Base-by-base conservation (phyloP, 2,113 vertebrate species). In the Odocoileus virginianus region DNA sequence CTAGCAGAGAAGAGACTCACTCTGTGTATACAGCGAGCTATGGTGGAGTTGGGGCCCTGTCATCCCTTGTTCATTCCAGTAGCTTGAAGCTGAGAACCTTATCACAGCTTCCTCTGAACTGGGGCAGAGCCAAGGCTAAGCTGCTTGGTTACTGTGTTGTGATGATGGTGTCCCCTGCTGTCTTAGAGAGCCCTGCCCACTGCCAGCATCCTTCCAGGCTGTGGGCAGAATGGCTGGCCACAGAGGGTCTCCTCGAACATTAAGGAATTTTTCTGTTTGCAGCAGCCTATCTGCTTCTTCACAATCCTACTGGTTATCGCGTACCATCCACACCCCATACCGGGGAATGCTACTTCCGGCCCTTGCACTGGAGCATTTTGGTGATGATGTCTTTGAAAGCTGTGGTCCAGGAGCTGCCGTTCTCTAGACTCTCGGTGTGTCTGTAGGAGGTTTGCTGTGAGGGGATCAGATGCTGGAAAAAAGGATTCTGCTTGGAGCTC, bases 21-120 rank as follows among this genome's bases (percentile, higher is more conserved):
- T 23, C 5, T 6, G 33, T 0, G 5, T 30, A 12, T 11, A 16
- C 40, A 52, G 79, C 0, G 12, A 23, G 67, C 78, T 3, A 2
- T 1, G 40, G 61, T 2, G 23, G 64, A 27, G 36, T 9, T 33
- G 47, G 12, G 33, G 11, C 28, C 50, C 61, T 3, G 19, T 3
- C 3, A 0, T 36, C n/a, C 11, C 64, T 6, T 8, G 33, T 2
- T 27, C 45, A 11, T n/a, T 21, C 78, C 74, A 6, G 8, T 6
- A n/a, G 47, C 15, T 36, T 7, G 25, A 40, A 40, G 57, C 52
- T 45, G 36, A 17, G 67, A 27, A 1, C 19, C 28, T 54, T 5
- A 5, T 19, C 0, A 25, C 12, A 6, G 1, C 9, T 28, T 25
- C 23, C 50, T 52, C 21, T 17, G n/a, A 47, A 7, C 55, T 2